phyloP scores from a whole-genome alignment of 2,113 vertebrate species.

The Eubucco bourcierii region DNA sequence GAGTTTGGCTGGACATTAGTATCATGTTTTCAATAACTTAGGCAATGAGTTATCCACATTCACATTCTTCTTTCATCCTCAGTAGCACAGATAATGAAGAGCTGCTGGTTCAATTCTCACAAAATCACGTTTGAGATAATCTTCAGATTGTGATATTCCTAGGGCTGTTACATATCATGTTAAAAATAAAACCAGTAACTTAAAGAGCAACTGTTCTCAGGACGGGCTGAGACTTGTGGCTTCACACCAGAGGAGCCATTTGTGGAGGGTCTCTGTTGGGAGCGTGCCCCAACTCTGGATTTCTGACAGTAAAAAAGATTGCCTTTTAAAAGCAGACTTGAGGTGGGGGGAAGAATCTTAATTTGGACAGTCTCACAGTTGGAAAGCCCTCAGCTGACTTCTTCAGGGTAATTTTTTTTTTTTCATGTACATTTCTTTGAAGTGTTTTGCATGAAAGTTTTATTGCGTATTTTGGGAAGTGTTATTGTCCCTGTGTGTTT shows the following conservation, averaged over 20 bases:
- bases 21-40: not conserved
- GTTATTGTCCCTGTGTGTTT: slow-evolving; percentile 51
- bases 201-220: not conserved
- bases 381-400: slow-evolving; percentile 41
- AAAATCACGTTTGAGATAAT: not conserved
- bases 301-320: slow-evolving; percentile 11
- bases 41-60: not conserved
- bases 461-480: slow-evolving; percentile 34
- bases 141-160: not conserved
- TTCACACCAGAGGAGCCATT: not conserved
- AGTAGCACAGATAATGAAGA: not conserved
- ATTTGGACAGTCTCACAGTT: slow-evolving; percentile 12
- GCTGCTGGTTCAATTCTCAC: not conserved
- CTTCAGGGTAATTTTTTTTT: slow-evolving; percentile 11
- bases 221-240: not conserved
- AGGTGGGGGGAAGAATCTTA: not conserved
- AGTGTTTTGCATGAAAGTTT: slow-evolving; percentile 49
- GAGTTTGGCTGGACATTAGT: not conserved
- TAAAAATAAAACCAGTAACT: not conserved
- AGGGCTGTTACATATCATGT: not conserved
- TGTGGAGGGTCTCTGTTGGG: slow-evolving; percentile 8
- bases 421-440: slow-evolving; percentile 47
- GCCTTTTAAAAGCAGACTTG: slow-evolving; percentile 6
- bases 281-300: not conserved
- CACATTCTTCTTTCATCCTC: not conserved